Conservation (phyloP, 2,113 vertebrate genomes). For the Strix uralensis region DNA sequence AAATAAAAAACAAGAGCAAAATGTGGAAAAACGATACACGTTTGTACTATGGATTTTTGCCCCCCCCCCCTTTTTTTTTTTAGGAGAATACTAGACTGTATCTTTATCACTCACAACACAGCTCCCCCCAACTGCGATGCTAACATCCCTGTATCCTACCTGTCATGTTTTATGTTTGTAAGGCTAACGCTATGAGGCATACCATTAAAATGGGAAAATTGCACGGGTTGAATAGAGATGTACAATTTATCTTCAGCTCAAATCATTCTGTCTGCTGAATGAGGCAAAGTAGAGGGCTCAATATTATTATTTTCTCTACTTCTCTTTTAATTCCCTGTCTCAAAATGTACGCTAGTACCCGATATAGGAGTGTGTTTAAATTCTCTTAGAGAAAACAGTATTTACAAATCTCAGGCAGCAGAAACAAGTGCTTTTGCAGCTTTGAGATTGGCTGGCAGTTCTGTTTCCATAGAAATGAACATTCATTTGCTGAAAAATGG, state of each 20-base stretch:
- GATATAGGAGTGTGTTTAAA: neutral
- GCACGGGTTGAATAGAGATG: accelerated
- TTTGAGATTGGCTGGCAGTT: conserved; percentile 4
- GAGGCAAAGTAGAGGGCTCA: neutral
- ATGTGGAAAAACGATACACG: neutral
- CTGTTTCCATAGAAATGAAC: conserved; percentile 66
- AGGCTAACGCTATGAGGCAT: neutral
- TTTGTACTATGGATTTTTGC: neutral
- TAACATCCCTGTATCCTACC: neutral
- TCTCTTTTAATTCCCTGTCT: neutral
- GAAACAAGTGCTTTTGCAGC: neutral
- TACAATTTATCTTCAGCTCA: neutral
- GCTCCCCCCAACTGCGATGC: neutral
- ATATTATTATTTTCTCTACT: neutral
- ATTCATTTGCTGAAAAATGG: neutral
- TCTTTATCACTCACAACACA: neutral
- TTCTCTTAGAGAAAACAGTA: neutral
- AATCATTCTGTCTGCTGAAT: neutral
- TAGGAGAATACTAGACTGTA: neutral
- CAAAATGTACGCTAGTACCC: neutral
- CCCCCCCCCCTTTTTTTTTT: neutral
- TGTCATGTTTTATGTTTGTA: neutral
- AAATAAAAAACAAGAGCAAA: neutral
- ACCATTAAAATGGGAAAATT: neutral
- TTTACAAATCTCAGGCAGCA: conserved; percentile 36